Percentiles rank a stretch among this genome's conserved stretches.
phyloP scores from a whole-genome alignment of 1,140 invertebrate species.

The Atta texana region DNA sequence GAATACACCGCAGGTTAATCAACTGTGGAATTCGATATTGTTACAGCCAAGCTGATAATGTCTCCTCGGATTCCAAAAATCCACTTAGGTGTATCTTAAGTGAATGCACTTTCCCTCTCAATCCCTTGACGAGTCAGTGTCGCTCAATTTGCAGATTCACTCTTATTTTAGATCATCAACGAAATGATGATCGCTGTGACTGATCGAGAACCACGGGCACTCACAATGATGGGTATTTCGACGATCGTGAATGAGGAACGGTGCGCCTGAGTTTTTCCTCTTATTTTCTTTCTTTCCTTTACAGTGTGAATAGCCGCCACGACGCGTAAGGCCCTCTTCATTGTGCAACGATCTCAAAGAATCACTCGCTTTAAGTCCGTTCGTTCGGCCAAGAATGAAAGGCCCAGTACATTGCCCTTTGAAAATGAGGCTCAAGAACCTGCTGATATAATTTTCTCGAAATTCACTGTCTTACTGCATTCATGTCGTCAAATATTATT shows the following conservation, averaged over 20 bases:
- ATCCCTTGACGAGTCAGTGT: constrained; percentile 50
- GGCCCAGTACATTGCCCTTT: constrained; percentile 74
- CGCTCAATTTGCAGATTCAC: constrained; percentile 19
- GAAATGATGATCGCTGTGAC: neutral
- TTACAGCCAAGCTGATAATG: constrained; percentile 28
- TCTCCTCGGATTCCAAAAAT: constrained; percentile 45
- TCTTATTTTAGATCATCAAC: neutral
- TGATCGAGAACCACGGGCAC: constrained; percentile 76
- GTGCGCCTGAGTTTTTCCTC: constrained; percentile 78
- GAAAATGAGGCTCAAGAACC: constrained; percentile 75
- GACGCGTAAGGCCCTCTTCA: constrained; percentile 69
- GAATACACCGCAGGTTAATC: constrained; percentile 53
- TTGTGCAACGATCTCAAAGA: constrained; percentile 82
- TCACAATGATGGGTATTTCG: constrained; percentile 79
- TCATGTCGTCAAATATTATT: constrained; percentile 20
- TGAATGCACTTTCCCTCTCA: constrained; percentile 38
- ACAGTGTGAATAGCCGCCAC: constrained; percentile 78
- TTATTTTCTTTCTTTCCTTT: constrained; percentile 74
- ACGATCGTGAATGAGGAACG: constrained; percentile 78
- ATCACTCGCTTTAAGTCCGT: constrained; percentile 79
- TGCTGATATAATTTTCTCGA: constrained; percentile 78
- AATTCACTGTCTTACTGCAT: constrained; percentile 44
- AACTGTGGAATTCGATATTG: constrained; percentile 23
- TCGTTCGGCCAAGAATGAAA: constrained; percentile 72
- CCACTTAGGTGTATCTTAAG: constrained; percentile 46